Evolutionary conservation across 2,888 invertebrate genomes (phyloP).

Genomic region (Agriopis aurantiaria): DNA sequence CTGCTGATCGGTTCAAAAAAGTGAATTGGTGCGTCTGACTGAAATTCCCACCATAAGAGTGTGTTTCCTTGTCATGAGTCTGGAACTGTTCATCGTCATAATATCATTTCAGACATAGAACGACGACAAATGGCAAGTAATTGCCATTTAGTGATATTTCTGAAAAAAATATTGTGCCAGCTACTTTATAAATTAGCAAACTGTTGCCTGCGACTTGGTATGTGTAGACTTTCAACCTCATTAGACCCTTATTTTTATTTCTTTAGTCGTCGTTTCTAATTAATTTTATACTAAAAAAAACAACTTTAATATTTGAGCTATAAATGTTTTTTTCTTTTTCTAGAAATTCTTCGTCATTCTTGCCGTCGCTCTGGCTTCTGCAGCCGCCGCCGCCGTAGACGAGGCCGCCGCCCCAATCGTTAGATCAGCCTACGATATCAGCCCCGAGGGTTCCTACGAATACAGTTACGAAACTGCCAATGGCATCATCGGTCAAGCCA

Average conservation of each 20-base stretch:
- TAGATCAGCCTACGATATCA: slow-evolving; percentile 9
- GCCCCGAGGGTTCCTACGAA: slow-evolving; percentile 16
- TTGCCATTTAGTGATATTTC: neutral
- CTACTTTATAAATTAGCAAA: too few species aligned
- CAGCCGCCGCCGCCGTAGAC: slow-evolving; percentile 14
- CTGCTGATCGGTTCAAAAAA: too few species aligned
- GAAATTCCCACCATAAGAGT: too few species aligned
- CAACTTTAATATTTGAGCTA: too few species aligned
- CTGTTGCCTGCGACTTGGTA: too few species aligned
- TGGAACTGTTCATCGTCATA: too few species aligned
- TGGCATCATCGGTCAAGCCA: slow-evolving; percentile 16
- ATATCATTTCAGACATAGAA: too few species aligned
- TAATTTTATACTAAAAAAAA: too few species aligned
- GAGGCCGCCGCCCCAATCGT: slow-evolving; percentile 11
- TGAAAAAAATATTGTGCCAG: too few species aligned
- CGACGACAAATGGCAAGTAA: neutral
- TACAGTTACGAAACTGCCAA: slow-evolving; percentile 28
- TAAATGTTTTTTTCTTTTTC: neutral
- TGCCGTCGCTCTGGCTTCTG: slow-evolving; percentile 36
- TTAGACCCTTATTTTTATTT: neutral
- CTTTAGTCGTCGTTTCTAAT: neutral
- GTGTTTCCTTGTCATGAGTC: too few species aligned
- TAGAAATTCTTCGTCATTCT: slow-evolving; percentile 37
- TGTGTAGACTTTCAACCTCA: too few species aligned
- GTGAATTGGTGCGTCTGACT: too few species aligned